phyloP scores from a whole-genome alignment of 2,113 vertebrate genomes.

The Piaya cayana region DNA sequence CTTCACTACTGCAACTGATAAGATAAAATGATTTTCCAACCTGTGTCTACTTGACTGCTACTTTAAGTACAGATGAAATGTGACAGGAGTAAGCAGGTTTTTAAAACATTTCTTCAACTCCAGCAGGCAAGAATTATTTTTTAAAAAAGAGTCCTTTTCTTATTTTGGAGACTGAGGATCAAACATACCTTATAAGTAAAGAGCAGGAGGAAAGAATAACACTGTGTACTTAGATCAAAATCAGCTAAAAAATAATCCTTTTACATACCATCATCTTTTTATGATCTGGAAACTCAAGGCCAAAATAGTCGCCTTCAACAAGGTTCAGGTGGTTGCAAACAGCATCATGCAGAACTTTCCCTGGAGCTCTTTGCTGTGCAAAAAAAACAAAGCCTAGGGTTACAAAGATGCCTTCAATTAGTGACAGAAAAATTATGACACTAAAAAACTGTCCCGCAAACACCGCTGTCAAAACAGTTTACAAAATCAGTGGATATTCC shows the following conservation, averaged over 20 bases:
- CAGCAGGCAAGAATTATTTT: not conserved
- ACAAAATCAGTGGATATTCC: not conserved
- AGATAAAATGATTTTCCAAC: not conserved
- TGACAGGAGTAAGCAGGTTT: slow-evolving; percentile 29
- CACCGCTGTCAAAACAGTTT: slow-evolving; percentile 7
- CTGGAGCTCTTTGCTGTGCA: slow-evolving; percentile 90
- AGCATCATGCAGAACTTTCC: slow-evolving; percentile 91
- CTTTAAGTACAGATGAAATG: slow-evolving; percentile 6
- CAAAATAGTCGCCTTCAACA: slow-evolving; percentile 97
- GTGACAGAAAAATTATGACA: not conserved
- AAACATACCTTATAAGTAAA: not conserved
- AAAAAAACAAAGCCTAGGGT: slow-evolving; percentile 56
- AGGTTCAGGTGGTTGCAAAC: slow-evolving; percentile 95
- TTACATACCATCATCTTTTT: slow-evolving; percentile 91
- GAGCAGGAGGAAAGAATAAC: not conserved
- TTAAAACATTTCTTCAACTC: slow-evolving; percentile 21
- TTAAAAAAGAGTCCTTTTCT: not conserved
- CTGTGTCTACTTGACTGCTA: not conserved
- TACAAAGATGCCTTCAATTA: slow-evolving; percentile 5
- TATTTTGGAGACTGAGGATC: not conserved
- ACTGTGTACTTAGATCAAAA: not conserved
- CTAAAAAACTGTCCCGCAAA: not conserved
- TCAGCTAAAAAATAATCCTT: not conserved
- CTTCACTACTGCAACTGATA: not conserved
- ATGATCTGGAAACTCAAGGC: slow-evolving; percentile 94